A percentile compares a stretch with the other conserved stretches of the same genome.
These are phyloP conservation scores for Pemphigus obesinymphae DNA, from an alignment of 1,140 invertebrate genomes.

Conservation along the genomic window DNA sequence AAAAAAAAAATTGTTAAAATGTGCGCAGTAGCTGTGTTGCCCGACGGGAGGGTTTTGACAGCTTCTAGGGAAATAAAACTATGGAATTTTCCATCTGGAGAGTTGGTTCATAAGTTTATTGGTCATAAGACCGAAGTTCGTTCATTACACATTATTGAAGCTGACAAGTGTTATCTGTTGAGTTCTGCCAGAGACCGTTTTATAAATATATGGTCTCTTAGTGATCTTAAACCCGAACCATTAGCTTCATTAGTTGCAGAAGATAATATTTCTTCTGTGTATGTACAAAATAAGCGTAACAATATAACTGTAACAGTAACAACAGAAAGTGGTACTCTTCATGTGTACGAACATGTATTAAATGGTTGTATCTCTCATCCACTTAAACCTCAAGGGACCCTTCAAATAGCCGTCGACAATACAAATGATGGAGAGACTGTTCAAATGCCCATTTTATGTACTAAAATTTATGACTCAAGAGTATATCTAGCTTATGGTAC, in stretches of 20 bases:
- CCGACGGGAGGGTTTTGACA: not conserved
- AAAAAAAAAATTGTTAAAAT: constrained; percentile 12
- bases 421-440: constrained; percentile 25
- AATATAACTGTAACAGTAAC: constrained; percentile 19
- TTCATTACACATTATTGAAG: constrained; percentile 22
- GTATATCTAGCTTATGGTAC: constrained; percentile 15
- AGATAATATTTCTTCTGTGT: constrained; percentile 10
- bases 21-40: not conserved
- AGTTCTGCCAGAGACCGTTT: constrained; percentile 31
- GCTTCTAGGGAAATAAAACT: constrained; percentile 25
- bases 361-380: constrained; percentile 26
- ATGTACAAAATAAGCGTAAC: constrained; percentile 12
- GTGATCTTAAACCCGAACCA: constrained; percentile 16
- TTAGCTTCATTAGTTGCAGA: constrained; percentile 18
- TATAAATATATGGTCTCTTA: constrained; percentile 32
- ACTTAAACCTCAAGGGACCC: constrained; percentile 27
- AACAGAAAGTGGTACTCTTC: constrained; percentile 25
- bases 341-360: constrained; percentile 25
- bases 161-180: constrained; percentile 30
- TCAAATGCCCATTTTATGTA: constrained; percentile 24
- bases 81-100: constrained; percentile 12
- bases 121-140: constrained; percentile 27
- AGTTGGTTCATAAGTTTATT: constrained; percentile 28
- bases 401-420: constrained; percentile 28
- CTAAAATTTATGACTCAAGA: constrained; percentile 19